Percentiles rank a stretch among this genome's conserved stretches.
These are phyloP conservation scores for Hydra vulgaris DNA, from an alignment of 30 jellyfish, hydroid and myxozoan species.

Conservation along the genomic window DNA sequence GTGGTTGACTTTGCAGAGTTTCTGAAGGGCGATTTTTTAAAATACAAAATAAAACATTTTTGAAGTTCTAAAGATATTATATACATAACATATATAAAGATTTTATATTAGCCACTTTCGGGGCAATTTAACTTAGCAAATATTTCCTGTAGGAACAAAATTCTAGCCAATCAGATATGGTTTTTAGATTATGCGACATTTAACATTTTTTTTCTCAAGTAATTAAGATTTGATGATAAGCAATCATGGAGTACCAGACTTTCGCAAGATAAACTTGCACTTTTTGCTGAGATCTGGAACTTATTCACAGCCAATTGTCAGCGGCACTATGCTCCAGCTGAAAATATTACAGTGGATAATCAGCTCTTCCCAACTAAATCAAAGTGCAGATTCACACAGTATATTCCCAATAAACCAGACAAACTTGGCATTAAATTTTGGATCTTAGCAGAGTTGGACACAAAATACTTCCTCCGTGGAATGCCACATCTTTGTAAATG, in stretches of 20 bases:
- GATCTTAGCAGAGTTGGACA: not conserved
- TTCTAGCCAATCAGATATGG: too few species aligned
- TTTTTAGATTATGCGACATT: too few species aligned
- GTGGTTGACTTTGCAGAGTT: too few species aligned
- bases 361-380: not conserved
- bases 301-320: not conserved
- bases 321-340: not conserved
- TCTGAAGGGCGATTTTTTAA: too few species aligned
- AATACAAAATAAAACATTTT: too few species aligned
- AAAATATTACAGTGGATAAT: not conserved
- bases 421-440: not conserved
- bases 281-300: not conserved
- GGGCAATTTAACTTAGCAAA: too few species aligned
- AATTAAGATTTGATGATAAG: not conserved
- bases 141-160: too few species aligned
- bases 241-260: not conserved
- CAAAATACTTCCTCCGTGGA: not conserved
- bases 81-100: too few species aligned
- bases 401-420: not conserved
- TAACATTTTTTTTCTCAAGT: not conserved
- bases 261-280: not conserved
- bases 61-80: too few species aligned
- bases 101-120: too few species aligned
- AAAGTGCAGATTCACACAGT: not conserved
- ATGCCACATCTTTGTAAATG: not conserved